Base-by-base conservation (phyloP, 1,140 invertebrate species). In the Drosophila setifemur region DNA sequence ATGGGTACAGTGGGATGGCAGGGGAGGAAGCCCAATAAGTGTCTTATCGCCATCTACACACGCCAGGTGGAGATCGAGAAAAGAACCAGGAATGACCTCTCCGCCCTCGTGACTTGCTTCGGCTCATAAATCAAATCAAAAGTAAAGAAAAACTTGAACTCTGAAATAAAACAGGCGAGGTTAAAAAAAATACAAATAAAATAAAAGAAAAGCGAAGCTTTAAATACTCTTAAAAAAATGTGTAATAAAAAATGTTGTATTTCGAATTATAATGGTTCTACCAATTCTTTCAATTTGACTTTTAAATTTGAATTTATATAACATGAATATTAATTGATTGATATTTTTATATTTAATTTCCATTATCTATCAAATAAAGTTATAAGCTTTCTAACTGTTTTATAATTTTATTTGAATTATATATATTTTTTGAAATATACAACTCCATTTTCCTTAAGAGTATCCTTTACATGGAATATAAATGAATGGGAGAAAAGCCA, bases 31-130 rank as follows among this genome's bases (percentile, higher is more conserved):
- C 25, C 58, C 43, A 47, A 28, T 64, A 64, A 64, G 57, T 64
- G 60, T 64, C 60, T 81, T 83, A 83, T 83, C 78, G 53, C 45
- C 26, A 72, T 68, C 54, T 66, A 57, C 70, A 73, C 70, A 67
- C 58, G 23, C 67, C 50, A 69, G 64, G 33, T 55, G 50, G 63
- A 6, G 28, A 12, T 6, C 14, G 31, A 33, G n/a, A 12, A 26
- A 23, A 16, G 7, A 64, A 33, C 33, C 44, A 53, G 19, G 21
- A 35, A 47, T 43, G 61, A 67, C 58, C 57, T 37, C 19, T 57
- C 4, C 28, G 8, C n/a, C 48, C 40, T 29, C 40, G 72, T 35
- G 57, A 37, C 58, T 37, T 25, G 29, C 29, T 33, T 16, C 45
- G 39, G n/a, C 26, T 21, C 58, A 47, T 55, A 69, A 70, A 68